Conservation (phyloP, 2,113 vertebrate species). For the Trachemys scripta region DNA sequence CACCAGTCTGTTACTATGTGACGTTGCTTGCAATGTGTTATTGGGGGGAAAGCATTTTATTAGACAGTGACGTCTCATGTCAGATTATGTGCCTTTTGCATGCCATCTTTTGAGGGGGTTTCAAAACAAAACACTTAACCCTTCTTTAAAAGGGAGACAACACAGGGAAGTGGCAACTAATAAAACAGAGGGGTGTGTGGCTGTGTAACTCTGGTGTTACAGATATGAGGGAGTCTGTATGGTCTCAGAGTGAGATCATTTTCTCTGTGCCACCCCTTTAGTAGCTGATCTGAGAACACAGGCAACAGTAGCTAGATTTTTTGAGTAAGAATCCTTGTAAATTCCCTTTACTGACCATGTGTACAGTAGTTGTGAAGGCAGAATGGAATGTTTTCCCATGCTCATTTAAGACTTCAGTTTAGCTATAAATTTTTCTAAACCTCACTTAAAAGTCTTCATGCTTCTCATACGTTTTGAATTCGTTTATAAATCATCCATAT, state of each 20-base stretch:
- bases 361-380: constrained; percentile 57
- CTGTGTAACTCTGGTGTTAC: background rate
- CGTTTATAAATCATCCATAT: constrained; percentile 60
- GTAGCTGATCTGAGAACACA: background rate
- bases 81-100: background rate
- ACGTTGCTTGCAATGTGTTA: background rate
- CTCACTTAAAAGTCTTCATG: constrained; percentile 42
- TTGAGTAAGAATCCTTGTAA: constrained; percentile 38
- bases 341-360: constrained; percentile 61
- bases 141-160: background rate
- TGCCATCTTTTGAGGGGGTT: background rate
- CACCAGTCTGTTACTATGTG: background rate
- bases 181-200: rapidly evolving
- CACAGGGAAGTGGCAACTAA: background rate
- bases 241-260: background rate
- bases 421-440: constrained; percentile 62
- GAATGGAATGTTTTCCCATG: constrained; percentile 35
- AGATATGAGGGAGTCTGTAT: background rate
- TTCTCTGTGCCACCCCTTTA: background rate
- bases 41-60: background rate
- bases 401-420: constrained; percentile 40
- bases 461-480: constrained; percentile 49
- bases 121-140: background rate
- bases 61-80: background rate
- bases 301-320: background rate